These are phyloP conservation scores for Microchrysa polita DNA, from an alignment of 2,888 invertebrate genomes.

Conservation along the genomic window DNA sequence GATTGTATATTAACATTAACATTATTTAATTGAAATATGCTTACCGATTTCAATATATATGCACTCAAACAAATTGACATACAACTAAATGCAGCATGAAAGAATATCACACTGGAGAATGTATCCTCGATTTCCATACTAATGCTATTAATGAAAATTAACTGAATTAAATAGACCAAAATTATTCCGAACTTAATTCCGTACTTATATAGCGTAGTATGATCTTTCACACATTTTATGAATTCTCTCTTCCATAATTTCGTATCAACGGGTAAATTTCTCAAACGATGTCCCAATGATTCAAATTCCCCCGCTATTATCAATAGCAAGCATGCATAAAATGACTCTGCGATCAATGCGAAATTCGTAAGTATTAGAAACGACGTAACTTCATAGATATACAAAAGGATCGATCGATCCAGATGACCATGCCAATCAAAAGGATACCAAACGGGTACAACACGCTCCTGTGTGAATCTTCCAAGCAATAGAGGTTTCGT, in stretches of 20 bases:
- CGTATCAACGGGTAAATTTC: not conserved
- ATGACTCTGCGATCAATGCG: not conserved
- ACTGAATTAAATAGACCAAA: not conserved
- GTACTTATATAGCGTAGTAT: not conserved
- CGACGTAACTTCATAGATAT: not conserved
- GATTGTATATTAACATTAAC: too few species aligned
- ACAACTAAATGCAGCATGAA: not conserved
- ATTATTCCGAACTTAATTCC: not conserved
- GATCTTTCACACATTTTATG: not conserved
- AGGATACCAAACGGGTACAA: not conserved
- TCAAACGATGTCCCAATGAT: not conserved
- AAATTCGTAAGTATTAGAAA: not conserved
- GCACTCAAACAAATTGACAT: not conserved
- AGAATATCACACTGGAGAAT: not conserved
- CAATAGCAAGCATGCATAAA: not conserved
- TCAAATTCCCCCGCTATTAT: not conserved
- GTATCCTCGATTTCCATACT: not conserved
- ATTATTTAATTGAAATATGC: too few species aligned
- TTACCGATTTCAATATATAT: not conserved
- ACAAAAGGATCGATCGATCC: not conserved
- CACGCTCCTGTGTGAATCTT: not conserved
- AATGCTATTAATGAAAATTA: not conserved
- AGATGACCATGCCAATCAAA: not conserved
- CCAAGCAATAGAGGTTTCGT: not conserved
- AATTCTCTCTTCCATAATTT: not conserved